Conservation (phyloP, 2,113 vertebrate genomes). For the Falcunculus frontatus region DNA sequence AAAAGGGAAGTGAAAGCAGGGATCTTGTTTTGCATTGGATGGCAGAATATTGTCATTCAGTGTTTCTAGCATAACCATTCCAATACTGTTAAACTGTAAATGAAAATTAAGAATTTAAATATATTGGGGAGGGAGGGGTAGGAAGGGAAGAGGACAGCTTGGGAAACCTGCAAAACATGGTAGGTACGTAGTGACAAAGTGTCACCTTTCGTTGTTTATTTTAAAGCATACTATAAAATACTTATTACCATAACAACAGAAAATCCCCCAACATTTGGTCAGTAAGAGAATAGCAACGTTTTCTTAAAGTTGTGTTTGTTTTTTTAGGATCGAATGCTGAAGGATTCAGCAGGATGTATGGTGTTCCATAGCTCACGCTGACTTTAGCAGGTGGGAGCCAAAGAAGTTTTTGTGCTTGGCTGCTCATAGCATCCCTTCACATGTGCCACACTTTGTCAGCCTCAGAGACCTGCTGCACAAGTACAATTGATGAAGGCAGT, state of each 20-base stretch:
- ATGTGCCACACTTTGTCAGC: not conserved
- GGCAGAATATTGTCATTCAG: not conserved
- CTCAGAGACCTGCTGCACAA: not conserved
- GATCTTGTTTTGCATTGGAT: not conserved
- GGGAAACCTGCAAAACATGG: not conserved
- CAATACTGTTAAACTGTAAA: not conserved
- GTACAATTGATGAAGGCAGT: not conserved
- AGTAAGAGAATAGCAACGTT: not conserved
- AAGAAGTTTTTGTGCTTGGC: not conserved
- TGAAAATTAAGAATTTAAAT: not conserved
- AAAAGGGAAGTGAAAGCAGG: not conserved
- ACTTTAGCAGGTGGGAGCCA: not conserved
- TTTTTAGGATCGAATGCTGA: not conserved
- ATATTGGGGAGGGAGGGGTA: rapidly evolving
- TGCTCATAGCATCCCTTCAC: not conserved
- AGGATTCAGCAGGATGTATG: not conserved
- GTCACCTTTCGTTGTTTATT: not conserved
- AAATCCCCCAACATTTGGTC: not conserved
- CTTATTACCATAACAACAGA: not conserved
- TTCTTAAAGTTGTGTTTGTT: not conserved
- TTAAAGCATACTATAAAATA: not conserved
- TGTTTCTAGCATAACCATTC: not conserved
- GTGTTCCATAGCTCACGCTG: not conserved
- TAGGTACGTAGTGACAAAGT: not conserved
- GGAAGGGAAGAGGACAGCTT: not conserved